These are phyloP conservation scores for Manis javanica DNA, from an alignment of 2,797 vertebrate genomes.

Conservation along the genomic window DNA sequence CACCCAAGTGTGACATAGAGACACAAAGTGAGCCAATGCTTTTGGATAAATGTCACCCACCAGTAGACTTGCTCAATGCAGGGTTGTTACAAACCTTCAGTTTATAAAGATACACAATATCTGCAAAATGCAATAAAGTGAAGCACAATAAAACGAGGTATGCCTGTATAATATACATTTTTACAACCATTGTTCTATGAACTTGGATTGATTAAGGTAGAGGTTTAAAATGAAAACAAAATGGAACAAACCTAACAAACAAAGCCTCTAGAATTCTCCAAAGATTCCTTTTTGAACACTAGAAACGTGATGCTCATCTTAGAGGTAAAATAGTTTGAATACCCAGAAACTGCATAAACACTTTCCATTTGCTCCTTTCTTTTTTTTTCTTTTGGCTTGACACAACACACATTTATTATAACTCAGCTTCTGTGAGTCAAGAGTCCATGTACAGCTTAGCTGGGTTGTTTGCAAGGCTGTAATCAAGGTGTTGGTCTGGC, in stretches of 20 bases:
- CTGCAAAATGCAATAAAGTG: no score
- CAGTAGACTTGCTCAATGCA: no score
- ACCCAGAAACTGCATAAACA: not conserved
- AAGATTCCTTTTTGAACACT: not conserved
- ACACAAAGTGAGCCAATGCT: no score
- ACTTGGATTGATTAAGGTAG: not conserved
- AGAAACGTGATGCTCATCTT: not conserved
- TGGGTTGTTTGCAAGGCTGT: not conserved
- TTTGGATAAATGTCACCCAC: no score
- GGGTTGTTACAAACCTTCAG: no score
- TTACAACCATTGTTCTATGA: slow-evolving; percentile 1
- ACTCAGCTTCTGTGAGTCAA: not conserved
- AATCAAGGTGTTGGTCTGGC: not conserved
- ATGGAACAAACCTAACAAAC: slow-evolving; percentile 36
- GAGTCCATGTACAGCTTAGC: not conserved
- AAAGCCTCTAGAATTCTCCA: slow-evolving; percentile 21
- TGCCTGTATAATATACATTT: not conserved
- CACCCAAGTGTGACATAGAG: no score
- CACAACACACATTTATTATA: not conserved
- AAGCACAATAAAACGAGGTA: no score
- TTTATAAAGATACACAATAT: no score
- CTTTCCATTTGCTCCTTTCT: slow-evolving; percentile 43
- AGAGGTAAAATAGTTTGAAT: slow-evolving; percentile 17
- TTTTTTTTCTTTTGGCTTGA: not conserved
- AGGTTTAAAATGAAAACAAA: slow-evolving; percentile 34